Evolutionary conservation across 2,888 invertebrate genomes (phyloP).

Genomic region (Ectemnius lituratus): DNA sequence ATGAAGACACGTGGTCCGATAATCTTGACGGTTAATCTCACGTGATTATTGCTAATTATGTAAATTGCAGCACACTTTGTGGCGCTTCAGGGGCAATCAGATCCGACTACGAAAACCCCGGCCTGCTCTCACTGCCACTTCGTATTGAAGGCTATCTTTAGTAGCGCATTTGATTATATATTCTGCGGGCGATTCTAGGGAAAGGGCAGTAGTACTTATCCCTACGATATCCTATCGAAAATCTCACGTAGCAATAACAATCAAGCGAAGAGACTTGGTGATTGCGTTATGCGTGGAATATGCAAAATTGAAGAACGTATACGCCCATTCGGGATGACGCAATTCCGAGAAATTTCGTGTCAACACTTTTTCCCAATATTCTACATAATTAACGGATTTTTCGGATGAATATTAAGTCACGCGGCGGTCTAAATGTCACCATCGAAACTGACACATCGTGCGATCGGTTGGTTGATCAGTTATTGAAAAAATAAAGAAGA

Average conservation of each 20-base stretch:
- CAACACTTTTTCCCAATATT: no score
- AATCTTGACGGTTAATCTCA: slow-evolving; percentile 55
- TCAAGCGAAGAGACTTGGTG: no score
- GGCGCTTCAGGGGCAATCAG: slow-evolving; percentile 45
- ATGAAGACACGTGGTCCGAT: slow-evolving; percentile 52
- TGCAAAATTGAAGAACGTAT: no score
- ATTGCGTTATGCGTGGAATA: no score
- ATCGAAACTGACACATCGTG: not conserved
- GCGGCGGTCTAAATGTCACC: not conserved
- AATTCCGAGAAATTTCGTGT: no score
- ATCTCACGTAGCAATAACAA: no score
- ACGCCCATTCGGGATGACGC: no score
- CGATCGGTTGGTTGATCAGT: slow-evolving; percentile 1
- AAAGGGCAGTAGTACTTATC: slow-evolving; percentile 31
- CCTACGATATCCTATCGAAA: not conserved
- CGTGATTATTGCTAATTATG: slow-evolving; percentile 61
- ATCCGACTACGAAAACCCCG: slow-evolving; percentile 46
- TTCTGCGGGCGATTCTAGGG: not conserved
- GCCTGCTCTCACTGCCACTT: slow-evolving; percentile 35
- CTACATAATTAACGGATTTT: no score
- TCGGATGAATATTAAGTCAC: not conserved
- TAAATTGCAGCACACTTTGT: slow-evolving; percentile 47
- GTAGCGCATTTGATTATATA: slow-evolving; percentile 40
- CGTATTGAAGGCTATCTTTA: slow-evolving; percentile 49
- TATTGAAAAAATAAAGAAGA: no score